Conservation (phyloP, 2,888 invertebrate genomes). For the Lamellibrachia satsuma region DNA sequence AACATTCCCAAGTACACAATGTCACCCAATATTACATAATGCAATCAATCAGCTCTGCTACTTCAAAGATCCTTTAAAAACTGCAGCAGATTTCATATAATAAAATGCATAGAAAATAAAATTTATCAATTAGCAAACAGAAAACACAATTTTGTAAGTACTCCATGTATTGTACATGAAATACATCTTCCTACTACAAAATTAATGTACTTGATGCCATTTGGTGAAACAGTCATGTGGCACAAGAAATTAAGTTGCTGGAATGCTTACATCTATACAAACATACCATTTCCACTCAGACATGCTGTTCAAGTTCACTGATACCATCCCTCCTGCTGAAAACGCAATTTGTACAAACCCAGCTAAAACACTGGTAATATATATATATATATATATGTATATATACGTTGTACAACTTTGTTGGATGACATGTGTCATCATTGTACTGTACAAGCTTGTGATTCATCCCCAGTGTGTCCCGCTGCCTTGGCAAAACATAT, state of each 20-base stretch:
- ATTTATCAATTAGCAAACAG: background rate
- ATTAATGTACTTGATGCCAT: background rate
- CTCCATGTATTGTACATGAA: background rate
- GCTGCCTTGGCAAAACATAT: slow-evolving; percentile 64
- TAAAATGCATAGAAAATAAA: background rate
- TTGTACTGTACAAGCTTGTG: slow-evolving; percentile 61
- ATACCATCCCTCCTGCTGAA: background rate
- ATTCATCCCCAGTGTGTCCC: slow-evolving; percentile 53
- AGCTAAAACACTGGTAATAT: slow-evolving; percentile 6
- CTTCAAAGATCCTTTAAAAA: background rate
- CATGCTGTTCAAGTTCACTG: background rate
- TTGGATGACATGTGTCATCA: slow-evolving; percentile 37
- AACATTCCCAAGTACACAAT: background rate
- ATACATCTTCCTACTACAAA: background rate
- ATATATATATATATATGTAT: background rate
- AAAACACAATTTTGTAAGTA: background rate
- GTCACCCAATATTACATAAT: background rate
- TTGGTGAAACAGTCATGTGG: background rate
- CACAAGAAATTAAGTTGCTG: background rate
- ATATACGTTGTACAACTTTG: background rate
- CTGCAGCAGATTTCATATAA: background rate
- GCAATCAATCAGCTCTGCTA: background rate
- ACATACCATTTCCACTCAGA: background rate
- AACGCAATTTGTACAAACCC: background rate
- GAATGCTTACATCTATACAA: background rate